These are phyloP conservation scores for Sinhomidia bicolor DNA, from an alignment of 2,888 invertebrate species.

Conservation along the genomic window DNA sequence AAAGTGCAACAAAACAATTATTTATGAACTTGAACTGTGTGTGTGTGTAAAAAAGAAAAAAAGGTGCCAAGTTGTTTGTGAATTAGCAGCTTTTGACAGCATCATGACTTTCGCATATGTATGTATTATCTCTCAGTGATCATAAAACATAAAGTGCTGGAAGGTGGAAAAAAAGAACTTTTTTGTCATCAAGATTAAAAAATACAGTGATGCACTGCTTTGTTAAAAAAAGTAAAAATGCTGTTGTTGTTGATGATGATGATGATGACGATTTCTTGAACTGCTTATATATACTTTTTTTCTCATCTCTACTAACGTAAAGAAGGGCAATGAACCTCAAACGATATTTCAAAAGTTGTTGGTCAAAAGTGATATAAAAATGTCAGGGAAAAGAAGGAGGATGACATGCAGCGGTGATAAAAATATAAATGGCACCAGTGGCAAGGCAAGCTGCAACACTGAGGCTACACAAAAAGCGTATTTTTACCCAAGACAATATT, in stretches of 20 bases:
- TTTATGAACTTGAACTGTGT: background rate
- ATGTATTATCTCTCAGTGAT: background rate
- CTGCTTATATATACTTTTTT: background rate
- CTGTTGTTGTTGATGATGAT: no score
- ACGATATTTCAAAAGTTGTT: slow-evolving; percentile 57
- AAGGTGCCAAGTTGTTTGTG: slow-evolving; percentile 65
- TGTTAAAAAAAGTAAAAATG: slow-evolving; percentile 23
- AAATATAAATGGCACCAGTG: slow-evolving; percentile 39
- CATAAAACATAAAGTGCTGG: slow-evolving; percentile 48
- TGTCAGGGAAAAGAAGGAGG: slow-evolving; percentile 28
- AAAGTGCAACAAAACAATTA: slow-evolving; percentile 13
- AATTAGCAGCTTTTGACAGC: slow-evolving; percentile 53
- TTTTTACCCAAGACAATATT: background rate
- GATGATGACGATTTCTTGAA: no score
- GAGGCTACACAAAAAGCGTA: no score
- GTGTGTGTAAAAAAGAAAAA: slow-evolving; percentile 19
- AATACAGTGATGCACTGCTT: no score
- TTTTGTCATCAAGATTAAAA: slow-evolving; percentile 68
- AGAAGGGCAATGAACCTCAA: slow-evolving; percentile 64
- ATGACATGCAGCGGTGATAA: slow-evolving; percentile 16
- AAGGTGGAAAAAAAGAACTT: slow-evolving; percentile 52
- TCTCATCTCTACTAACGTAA: background rate
- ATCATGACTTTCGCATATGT: slow-evolving; percentile 44
- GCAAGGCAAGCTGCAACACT: background rate
- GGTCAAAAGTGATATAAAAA: slow-evolving; percentile 65